Percentiles rank a stretch among this genome's conserved stretches.
phyloP scores from a whole-genome alignment of 2,888 invertebrate genomes.

The Rhyacophila evoluta region DNA sequence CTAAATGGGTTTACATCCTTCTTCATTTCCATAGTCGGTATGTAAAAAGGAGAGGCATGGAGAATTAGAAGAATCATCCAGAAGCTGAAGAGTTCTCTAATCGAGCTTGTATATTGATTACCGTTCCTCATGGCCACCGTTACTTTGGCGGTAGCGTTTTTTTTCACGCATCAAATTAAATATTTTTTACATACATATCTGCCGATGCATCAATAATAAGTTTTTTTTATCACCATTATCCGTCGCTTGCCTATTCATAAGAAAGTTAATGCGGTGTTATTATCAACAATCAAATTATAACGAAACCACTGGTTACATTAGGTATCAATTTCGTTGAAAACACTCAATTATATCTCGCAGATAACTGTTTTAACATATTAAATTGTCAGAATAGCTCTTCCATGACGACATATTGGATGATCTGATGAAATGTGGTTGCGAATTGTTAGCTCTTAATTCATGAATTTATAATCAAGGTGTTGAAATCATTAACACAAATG shows the following conservation, averaged over 20 bases:
- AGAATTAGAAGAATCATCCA: neutral
- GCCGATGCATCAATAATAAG: conserved; percentile 6
- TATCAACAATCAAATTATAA: conserved; percentile 14
- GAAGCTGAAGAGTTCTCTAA: neutral
- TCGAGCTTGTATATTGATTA: neutral
- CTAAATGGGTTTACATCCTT: no score
- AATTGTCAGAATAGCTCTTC: neutral
- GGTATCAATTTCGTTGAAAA: conserved; percentile 9
- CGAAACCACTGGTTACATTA: conserved; percentile 14
- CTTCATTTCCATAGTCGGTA: no score
- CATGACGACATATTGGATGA: no score
- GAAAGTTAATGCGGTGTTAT: conserved; percentile 12
- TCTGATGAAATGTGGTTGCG: no score
- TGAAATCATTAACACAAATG: no score
- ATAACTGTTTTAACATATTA: conserved; percentile 4
- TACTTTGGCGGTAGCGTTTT: neutral
- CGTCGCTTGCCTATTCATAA: neutral
- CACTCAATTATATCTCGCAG: conserved; percentile 1
- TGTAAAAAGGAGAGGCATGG: no score
- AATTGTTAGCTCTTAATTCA: no score
- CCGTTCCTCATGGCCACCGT: neutral
- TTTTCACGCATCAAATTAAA: neutral
- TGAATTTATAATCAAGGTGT: no score
- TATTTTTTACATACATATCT: conserved; percentile 7
- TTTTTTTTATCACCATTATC: neutral